A percentile compares a stretch with the other conserved stretches of the same genome.
phyloP scores from a whole-genome alignment of 2,113 vertebrate species.

The Piliocolobus tephrosceles region DNA sequence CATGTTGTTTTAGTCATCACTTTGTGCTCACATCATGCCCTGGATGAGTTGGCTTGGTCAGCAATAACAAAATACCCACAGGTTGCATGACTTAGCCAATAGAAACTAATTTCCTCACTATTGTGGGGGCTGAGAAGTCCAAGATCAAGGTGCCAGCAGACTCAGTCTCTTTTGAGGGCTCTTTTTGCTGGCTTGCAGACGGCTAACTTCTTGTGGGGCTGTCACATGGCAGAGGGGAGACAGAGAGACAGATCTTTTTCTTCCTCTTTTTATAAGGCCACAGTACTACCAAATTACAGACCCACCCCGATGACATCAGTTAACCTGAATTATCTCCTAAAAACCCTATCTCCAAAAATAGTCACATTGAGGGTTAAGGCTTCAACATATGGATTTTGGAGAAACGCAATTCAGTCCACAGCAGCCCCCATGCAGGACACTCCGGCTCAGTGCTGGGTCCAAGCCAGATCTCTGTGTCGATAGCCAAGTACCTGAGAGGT shows the following conservation, averaged over 20 bases:
- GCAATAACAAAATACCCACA: not conserved
- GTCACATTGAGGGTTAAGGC: not conserved
- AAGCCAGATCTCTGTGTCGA: constrained; percentile 33
- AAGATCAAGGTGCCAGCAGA: not conserved
- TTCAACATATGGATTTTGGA: not conserved
- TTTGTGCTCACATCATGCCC: not conserved
- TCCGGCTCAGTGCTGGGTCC: not conserved
- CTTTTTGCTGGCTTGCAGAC: not conserved
- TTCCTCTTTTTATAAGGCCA: not conserved
- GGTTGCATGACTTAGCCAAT: not conserved
- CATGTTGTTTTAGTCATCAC: not conserved
- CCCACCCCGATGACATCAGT: not conserved
- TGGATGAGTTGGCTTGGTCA: not conserved
- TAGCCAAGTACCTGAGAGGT: constrained; percentile 57
- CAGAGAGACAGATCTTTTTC: not conserved
- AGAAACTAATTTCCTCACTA: not conserved
- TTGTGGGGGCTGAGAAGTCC: not conserved
- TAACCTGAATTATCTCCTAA: not conserved
- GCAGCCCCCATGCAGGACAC: not conserved
- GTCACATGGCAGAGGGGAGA: not conserved
- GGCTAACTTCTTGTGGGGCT: not conserved
- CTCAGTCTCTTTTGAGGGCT: not conserved
- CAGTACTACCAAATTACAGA: not conserved
- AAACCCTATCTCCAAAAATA: not conserved
- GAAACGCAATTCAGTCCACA: not conserved